Base-by-base conservation (phyloP, 2,888 invertebrate genomes). In the Lomographa bimaculata region DNA sequence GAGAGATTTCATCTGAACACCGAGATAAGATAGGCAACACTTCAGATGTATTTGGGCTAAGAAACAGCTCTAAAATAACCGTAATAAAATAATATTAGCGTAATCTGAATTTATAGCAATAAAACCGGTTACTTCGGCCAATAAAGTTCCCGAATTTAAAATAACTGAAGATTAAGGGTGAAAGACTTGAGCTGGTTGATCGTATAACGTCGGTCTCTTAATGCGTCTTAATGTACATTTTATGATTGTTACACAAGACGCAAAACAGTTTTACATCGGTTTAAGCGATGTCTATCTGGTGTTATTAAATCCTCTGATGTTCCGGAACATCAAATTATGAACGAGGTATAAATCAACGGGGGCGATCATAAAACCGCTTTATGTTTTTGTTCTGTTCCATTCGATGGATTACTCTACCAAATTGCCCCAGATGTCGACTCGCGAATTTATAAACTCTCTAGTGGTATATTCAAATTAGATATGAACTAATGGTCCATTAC, bases 191-290 rank as follows among this genome's bases (percentile, higher is more conserved):
- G 72, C 67, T 64, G 64, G 64, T 60, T 62, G 73, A 67, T 71
- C 73, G 75, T 70, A 73, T 69, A 73, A 66, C 72, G 66, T 58
- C 57, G 64, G 69, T 71, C 69, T 79, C 74, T 81, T 86, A 86
- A 87, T 87, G 89, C 86, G 72, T 75, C 83, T 85, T 89, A 89
- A 87, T 87, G 87, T 81, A 82, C 71, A 85, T 87, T 89, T 89
- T 89, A 89, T 81, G 87, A 82, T 80, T 79, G 81, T 87, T 86
- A 82, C 86, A 84, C 81, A 86, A 86, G 81, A 83, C 68, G 76
- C 73, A 72, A 30, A 72, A 76, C 82, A 79, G 77, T 86, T 85
- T 81, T 76, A 84, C 84, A 80, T 77, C 76, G 71, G 71, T 72
- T 79, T 77, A 79, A 86, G 82, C 84, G 85, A 82, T 80, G 75